Evolutionary conservation across 2,888 invertebrate species (phyloP).

Genomic region (Prenolepis imparis): DNA sequence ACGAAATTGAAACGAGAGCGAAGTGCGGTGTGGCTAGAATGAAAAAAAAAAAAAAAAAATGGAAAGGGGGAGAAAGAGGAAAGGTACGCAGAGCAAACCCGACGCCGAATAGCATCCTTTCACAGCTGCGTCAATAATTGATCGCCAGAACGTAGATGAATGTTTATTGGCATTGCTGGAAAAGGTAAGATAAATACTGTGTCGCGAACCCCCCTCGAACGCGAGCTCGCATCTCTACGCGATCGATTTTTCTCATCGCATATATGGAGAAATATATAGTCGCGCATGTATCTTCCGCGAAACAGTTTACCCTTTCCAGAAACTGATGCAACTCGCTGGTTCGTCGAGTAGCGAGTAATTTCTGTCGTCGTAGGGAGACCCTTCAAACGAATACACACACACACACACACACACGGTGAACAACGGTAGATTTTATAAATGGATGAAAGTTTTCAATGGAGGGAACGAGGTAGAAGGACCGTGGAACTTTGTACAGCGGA

Average conservation of each 20-base stretch:
- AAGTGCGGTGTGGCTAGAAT: constrained; percentile 30
- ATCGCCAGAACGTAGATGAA: constrained; percentile 45
- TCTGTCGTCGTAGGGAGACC: constrained; percentile 25
- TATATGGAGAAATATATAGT: not conserved
- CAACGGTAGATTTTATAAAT: constrained; percentile 54
- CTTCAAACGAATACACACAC: constrained; percentile 24
- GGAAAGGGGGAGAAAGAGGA: not conserved
- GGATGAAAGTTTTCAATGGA: constrained; percentile 55
- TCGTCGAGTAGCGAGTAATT: constrained; percentile 23
- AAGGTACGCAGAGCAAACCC: not conserved
- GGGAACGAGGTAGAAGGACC: constrained; percentile 27
- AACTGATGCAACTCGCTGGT: constrained; percentile 1
- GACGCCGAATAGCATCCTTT: constrained; percentile 35
- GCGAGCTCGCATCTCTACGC: not conserved
- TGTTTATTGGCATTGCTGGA: constrained; percentile 38
- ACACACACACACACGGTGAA: not conserved
- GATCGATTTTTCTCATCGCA: constrained; percentile 3
- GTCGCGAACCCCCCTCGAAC: not conserved
- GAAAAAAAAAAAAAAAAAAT: constrained; percentile 1
- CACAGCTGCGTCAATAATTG: constrained; percentile 57
- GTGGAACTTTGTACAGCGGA: constrained; percentile 42
- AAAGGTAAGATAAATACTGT: constrained; percentile 37
- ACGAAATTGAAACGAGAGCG: constrained; percentile 50
- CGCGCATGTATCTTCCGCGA: not conserved
- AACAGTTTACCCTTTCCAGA: constrained; percentile 14